A percentile compares a stretch with the other conserved stretches of the same genome.
Conservation (phyloP, 2,888 invertebrate genomes). For the Caenorhabditis wallacei region DNA sequence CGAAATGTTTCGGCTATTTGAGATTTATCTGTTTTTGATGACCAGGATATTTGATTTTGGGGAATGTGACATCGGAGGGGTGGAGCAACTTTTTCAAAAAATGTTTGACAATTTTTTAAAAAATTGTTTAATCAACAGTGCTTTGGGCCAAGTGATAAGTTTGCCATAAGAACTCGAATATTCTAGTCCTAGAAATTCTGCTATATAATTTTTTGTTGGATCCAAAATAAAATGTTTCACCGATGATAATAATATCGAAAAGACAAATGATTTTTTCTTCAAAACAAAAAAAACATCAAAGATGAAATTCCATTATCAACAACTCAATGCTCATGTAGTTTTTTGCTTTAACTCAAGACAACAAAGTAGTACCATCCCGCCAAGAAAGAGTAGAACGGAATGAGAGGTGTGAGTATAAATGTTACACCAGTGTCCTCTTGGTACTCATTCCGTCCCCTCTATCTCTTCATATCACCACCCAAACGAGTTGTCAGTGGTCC, state of each 20-base stretch:
- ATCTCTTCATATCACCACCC: slow-evolving; percentile 55
- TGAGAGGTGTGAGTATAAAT: slow-evolving; percentile 63
- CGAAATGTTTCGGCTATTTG: slow-evolving; percentile 44
- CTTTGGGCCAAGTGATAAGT: too few species aligned
- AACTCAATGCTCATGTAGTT: slow-evolving; percentile 8
- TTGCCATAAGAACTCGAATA: too few species aligned
- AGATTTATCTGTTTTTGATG: slow-evolving; percentile 60
- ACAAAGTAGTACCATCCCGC: slow-evolving; percentile 15
- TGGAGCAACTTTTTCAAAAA: slow-evolving; percentile 4
- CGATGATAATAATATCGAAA: too few species aligned
- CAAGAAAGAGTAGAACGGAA: slow-evolving; percentile 45
- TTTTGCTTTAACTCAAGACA: slow-evolving; percentile 37
- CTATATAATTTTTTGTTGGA: too few species aligned
- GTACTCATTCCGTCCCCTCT: slow-evolving; percentile 18
- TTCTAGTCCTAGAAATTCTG: too few species aligned
- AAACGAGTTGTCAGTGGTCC: slow-evolving; percentile 61
- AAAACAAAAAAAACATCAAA: slow-evolving; percentile 20
- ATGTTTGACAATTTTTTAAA: background rate
- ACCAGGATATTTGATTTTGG: background rate
- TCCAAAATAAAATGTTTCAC: too few species aligned
- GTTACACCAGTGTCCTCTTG: slow-evolving; percentile 48
- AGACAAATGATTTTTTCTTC: too few species aligned
- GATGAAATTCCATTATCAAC: slow-evolving; percentile 19
- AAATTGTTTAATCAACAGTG: background rate
- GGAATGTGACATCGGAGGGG: background rate